phyloP scores from a whole-genome alignment of 2,113 vertebrate species.

The Atherinomorus stipes region DNA sequence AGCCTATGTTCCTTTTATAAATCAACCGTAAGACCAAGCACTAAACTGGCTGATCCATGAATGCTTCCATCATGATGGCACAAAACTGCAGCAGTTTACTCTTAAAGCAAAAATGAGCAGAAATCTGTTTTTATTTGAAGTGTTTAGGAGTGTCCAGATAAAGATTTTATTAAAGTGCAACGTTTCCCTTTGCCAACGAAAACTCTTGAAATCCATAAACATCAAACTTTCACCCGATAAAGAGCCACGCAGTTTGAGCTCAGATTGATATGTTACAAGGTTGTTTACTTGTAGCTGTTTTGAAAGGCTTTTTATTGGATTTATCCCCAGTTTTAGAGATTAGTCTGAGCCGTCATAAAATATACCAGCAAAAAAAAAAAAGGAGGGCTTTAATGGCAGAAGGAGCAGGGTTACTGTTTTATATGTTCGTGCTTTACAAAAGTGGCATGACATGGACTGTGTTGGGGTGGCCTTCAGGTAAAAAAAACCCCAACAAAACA shows the following conservation, averaged over 20 bases:
- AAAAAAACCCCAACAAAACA: not conserved
- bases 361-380: not conserved
- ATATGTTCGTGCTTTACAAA: not conserved
- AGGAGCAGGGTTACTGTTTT: not conserved
- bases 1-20: not conserved
- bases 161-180: slow-evolving; percentile 19
- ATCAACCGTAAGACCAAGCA: not conserved
- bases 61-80: not conserved
- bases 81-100: not conserved
- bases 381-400: too few relatives aligned
- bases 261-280: slow-evolving; percentile 36
- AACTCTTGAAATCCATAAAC: slow-evolving; percentile 54
- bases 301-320: slow-evolving; percentile 3
- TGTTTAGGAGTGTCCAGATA: not conserved
- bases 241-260: slow-evolving; percentile 50
- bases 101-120: slow-evolving; percentile 11
- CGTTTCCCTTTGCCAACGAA: slow-evolving; percentile 9
- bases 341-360: not conserved
- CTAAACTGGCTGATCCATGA: not conserved
- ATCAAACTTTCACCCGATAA: slow-evolving; percentile 43
- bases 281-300: slow-evolving; percentile 44
- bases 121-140: slow-evolving; percentile 1
- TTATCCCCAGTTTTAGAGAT: not conserved
- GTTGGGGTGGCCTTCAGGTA: not conserved
- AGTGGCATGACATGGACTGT: not conserved